phyloP scores from a whole-genome alignment of 2,113 vertebrate genomes.

The Onychostruthus taczanowskii region DNA sequence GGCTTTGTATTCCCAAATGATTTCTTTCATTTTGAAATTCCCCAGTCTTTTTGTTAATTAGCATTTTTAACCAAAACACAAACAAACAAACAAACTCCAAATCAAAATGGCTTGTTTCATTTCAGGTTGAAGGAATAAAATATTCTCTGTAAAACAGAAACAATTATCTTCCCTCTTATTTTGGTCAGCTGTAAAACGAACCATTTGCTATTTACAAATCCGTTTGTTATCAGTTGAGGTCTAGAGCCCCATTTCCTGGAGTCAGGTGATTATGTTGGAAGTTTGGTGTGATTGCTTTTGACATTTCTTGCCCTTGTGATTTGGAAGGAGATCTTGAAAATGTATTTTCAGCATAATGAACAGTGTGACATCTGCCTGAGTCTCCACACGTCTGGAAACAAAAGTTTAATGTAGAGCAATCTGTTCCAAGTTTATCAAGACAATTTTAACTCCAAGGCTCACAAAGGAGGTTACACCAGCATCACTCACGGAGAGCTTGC shows the following conservation, averaged over 20 bases:
- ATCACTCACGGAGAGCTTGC: not conserved
- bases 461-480: fast-evolving
- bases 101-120: not conserved
- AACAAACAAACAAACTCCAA: not conserved
- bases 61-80: not conserved
- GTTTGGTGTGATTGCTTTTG: not conserved
- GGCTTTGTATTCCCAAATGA: not conserved
- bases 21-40: not conserved
- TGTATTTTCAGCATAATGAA: not conserved
- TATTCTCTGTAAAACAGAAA: not conserved
- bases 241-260: not conserved
- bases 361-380: not conserved
- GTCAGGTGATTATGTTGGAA: conserved; percentile 13
- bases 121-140: not conserved
- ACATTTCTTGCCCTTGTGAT: conserved; percentile 15
- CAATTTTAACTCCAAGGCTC: not conserved
- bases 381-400: not conserved
- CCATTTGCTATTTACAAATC: not conserved
- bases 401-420: not conserved
- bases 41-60: not conserved
- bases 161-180: not conserved
- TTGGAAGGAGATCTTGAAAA: conserved; percentile 41
- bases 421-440: conserved; percentile 23
- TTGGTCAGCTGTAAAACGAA: not conserved
- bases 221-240: conserved; percentile 18